phyloP scores from a whole-genome alignment of 35 echinoderm and acorn worm genomes.

The Anneissia japonica region DNA sequence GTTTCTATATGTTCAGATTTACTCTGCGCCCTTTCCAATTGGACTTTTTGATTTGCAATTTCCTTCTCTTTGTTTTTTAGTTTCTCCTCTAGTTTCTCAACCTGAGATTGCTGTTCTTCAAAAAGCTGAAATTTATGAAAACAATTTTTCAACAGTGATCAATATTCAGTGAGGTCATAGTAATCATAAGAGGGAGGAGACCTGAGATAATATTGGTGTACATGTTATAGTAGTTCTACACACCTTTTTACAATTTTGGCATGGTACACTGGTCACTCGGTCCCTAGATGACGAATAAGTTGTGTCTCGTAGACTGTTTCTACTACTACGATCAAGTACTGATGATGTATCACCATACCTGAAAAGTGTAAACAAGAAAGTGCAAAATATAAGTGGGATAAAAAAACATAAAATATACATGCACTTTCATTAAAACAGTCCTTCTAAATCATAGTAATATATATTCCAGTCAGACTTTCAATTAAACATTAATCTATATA shows the following conservation, averaged over 20 bases:
- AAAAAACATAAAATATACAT: too few species aligned
- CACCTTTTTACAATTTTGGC: slow-evolving; percentile 53
- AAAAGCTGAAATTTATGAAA: slow-evolving; percentile 38
- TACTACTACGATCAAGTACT: slow-evolving; percentile 15
- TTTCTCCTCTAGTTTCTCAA: slow-evolving; percentile 61
- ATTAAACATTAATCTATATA: too few species aligned
- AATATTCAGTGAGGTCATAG: too few species aligned
- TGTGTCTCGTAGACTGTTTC: slow-evolving; percentile 15
- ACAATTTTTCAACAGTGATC: too few species aligned
- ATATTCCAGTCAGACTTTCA: too few species aligned
- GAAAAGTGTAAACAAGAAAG: not conserved
- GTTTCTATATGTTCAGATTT: slow-evolving; percentile 60
- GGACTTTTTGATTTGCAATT: slow-evolving; percentile 65
- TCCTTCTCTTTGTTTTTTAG: slow-evolving; percentile 61
- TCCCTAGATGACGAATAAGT: slow-evolving; percentile 13
- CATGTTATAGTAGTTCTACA: not conserved
- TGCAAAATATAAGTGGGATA: too few species aligned
- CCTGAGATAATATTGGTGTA: not conserved
- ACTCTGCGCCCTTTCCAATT: slow-evolving; percentile 45
- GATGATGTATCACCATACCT: slow-evolving; percentile 46
- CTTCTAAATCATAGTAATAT: too few species aligned
- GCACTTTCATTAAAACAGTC: too few species aligned
- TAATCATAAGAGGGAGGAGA: too few species aligned
- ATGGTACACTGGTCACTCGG: slow-evolving; percentile 10
- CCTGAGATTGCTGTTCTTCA: slow-evolving; percentile 57